Evolutionary conservation across 2,797 vertebrate genomes (phyloP).

Genomic region (Pangasius djambal): DNA sequence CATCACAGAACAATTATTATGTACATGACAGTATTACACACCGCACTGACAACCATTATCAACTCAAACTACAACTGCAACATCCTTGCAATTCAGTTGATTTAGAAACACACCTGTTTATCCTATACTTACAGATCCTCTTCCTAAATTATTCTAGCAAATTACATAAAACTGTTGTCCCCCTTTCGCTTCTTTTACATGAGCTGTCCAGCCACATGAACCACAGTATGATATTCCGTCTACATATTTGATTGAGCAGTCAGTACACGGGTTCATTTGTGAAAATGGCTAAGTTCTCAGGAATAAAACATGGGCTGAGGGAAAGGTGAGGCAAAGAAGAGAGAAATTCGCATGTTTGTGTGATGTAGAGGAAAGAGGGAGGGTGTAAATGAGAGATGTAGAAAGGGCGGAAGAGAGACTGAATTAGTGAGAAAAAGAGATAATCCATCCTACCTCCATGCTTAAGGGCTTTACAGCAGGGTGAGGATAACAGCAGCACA

Average conservation of each 20-base stretch:
- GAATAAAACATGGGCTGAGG: background rate
- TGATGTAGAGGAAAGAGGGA: background rate
- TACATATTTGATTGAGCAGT: background rate
- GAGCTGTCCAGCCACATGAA: background rate
- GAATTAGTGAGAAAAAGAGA: slow-evolving; percentile 42
- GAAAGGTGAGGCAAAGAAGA: background rate
- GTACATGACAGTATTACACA: background rate
- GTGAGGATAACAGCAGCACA: background rate
- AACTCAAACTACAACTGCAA: background rate
- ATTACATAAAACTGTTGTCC: background rate
- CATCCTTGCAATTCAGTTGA: too few relatives aligned
- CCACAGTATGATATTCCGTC: background rate
- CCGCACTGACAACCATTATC: background rate
- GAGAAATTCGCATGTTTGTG: slow-evolving; percentile 6
- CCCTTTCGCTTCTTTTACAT: background rate
- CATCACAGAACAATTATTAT: background rate
- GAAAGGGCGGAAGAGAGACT: slow-evolving; percentile 17
- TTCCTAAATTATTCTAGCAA: background rate
- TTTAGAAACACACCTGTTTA: background rate
- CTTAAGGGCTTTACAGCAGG: slow-evolving; percentile 31
- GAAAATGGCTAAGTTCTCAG: background rate
- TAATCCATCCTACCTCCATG: slow-evolving; percentile 39
- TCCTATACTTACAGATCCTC: background rate
- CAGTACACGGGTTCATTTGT: background rate
- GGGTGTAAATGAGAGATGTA: slow-evolving; percentile 23